Base-by-base conservation (phyloP, 2,888 invertebrate genomes). In the Diarsia mendica region DNA sequence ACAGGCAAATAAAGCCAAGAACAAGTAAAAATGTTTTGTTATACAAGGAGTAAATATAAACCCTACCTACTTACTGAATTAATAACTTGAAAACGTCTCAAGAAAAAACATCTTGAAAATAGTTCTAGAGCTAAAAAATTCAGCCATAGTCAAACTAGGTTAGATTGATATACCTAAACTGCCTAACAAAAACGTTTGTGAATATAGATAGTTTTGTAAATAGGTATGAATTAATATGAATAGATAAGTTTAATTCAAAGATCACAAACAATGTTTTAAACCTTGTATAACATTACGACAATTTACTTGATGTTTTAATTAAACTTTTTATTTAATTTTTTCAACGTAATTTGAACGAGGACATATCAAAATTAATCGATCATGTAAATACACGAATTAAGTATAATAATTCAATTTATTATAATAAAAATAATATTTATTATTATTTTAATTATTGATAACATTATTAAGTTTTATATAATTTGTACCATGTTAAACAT, bases 301-400 rank as follows among this genome's bases (percentile, higher is more conserved):
- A n/a, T 23, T 63, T 15, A 44, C 13, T 48, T 33, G 39, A 33
- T 67, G 20, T 44, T 65, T n/a, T 28, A 39, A 69, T 39, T 23
- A 51, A 28, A 53, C 11, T 11, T 0, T 23, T 23, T n/a, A n/a
- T 9, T n/a, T 23, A 1, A 48, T 44, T 0, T 39, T 58, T 77
- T 75, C 13, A 15, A 67, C 39, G n/a, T 44, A 20, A 33, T 72
- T 77, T 79, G 49, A 64, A 80, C 28, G 51, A 64, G 64, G 8
- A 74, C 80, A 75, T 81, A 76, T 75, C 77, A 76, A 76, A 68
- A 53, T 75, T 68, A 44, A 66, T 49, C 63, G 48, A 58, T 79
- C 23, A 72, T 77, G 63, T 77, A 79, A 55, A 67, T 64, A 67
- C 75, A 80, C 75, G 49, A 74, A 53, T 67, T 65, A 65, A 13